A percentile compares a stretch with the other conserved stretches of the same genome.
These are phyloP conservation scores for Kryptolebias marmoratus DNA, from an alignment of 2,113 vertebrate species.

Conservation along the genomic window DNA sequence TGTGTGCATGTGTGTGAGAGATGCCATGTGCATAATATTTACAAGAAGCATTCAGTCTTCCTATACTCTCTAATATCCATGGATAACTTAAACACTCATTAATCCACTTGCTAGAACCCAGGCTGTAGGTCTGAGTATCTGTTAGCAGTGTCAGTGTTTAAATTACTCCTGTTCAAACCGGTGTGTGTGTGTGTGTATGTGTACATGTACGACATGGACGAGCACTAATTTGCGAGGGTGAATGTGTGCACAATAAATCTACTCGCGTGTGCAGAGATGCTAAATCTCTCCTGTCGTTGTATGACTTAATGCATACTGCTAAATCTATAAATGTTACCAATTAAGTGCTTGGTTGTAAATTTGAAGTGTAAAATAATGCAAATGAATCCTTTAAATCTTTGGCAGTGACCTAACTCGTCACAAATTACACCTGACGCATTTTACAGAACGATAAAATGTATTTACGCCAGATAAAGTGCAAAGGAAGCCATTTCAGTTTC, in stretches of 20 bases:
- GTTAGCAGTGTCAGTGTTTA: constrained; percentile 22
- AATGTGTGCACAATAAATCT: constrained; percentile 33
- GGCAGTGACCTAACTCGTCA: constrained; percentile 11
- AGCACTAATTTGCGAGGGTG: constrained; percentile 30
- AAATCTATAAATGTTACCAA: constrained; percentile 62
- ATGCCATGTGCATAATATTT: constrained; percentile 2
- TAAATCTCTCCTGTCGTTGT: constrained; percentile 43
- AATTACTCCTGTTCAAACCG: constrained; percentile 21
- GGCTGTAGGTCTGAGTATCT: constrained; percentile 7
- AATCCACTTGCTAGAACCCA: not conserved
- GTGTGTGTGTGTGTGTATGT: constrained; percentile 7
- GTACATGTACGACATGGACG: not conserved
- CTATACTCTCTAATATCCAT: not conserved
- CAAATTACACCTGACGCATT: constrained; percentile 37
- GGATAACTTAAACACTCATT: not conserved
- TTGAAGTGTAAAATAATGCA: constrained; percentile 14
- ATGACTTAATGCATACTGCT: constrained; percentile 54
- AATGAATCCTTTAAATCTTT: constrained; percentile 52
- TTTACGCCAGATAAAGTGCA: constrained; percentile 1
- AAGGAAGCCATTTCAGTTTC: not conserved
- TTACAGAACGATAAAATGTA: constrained; percentile 5
- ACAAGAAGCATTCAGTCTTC: not conserved
- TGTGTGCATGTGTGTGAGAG: constrained; percentile 3
- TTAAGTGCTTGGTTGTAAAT: constrained; percentile 46
- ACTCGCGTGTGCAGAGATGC: not conserved